Evolutionary conservation across 2,888 invertebrate genomes (phyloP).

Genomic region (Parnassius glacialis): DNA sequence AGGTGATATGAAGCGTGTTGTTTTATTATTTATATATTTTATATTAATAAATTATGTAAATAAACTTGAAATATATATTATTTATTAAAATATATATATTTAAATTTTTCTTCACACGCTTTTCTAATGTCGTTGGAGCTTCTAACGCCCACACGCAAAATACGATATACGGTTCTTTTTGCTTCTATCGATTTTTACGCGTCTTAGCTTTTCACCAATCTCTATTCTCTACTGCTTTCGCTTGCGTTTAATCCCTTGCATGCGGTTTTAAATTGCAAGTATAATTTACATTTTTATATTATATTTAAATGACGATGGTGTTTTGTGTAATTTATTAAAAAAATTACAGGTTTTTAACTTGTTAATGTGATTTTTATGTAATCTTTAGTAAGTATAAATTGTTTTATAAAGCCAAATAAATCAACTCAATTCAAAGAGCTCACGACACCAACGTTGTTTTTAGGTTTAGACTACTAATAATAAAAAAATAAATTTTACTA

Average conservation of each 20-base stretch:
- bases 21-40: slow-evolving; percentile 43
- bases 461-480: neutral
- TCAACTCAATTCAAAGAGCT: neutral
- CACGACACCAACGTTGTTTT: slow-evolving; percentile 9
- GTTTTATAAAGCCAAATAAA: neutral
- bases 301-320: slow-evolving; percentile 10
- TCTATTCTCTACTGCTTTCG: slow-evolving; percentile 42
- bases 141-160: slow-evolving; percentile 36
- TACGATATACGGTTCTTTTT: slow-evolving; percentile 23
- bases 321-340: neutral
- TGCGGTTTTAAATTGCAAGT: slow-evolving; percentile 32
- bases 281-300: slow-evolving; percentile 12
- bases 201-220: slow-evolving; percentile 30
- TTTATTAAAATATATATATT: slow-evolving; percentile 33
- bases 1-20: slow-evolving; percentile 64
- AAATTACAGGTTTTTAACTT: neutral
- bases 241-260: slow-evolving; percentile 39
- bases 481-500: neutral
- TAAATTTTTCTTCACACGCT: slow-evolving; percentile 38
- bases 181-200: slow-evolving; percentile 29
- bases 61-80: slow-evolving; percentile 29
- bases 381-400: neutral
- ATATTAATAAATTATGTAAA: slow-evolving; percentile 35
- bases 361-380: neutral
- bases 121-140: slow-evolving; percentile 42